Evolutionary conservation across 2,888 invertebrate species (phyloP), one percentile per base, ranked within the genome.

Genomic region (Ethmia dodecea): DNA sequence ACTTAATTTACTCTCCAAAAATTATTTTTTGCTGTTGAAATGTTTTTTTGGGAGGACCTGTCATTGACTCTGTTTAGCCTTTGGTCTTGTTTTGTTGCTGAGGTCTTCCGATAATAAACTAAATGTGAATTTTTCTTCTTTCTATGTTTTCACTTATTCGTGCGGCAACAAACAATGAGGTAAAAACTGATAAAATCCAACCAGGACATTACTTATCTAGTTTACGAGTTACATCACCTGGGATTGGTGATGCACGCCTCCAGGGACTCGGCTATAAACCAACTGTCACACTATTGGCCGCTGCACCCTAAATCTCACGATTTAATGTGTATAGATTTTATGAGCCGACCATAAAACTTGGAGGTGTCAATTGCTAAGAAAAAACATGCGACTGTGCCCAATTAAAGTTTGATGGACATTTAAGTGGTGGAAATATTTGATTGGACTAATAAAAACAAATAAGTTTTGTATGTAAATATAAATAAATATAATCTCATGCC

Each of bases 361-460:
- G 52, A 73, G 75, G 77, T 78, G 80, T 79, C 80, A 81, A 80
- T 75, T 71, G 77, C 63, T 59, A 37, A 44, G 37, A 43, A 42
- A 42, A 32, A 37, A 27, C 27, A 20, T 34, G 33, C 36, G 32
- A 35, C 29, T 28, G 33, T 13, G 28, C 14, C 39, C 39, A 42
- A 42, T 45, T 42, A 45, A 38, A 29, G n/a, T 36, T 40, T 31
- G 28, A 22, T n/a, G n/a, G n/a, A n/a, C n/a, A n/a, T n/a, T n/a
- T n/a, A n/a, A n/a, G n/a, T n/a, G n/a, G n/a, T n/a, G n/a, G n/a
- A n/a, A n/a, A n/a, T n/a, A n/a, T n/a, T n/a, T n/a, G n/a, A n/a
- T n/a, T n/a, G n/a, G n/a, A n/a, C n/a, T n/a, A n/a, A n/a, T n/a
- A n/a, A n/a, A n/a, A n/a, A n/a, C n/a, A n/a, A n/a, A n/a, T n/a